Conservation (phyloP, 2,888 invertebrate genomes). For the Pyrochroa serraticornis region DNA sequence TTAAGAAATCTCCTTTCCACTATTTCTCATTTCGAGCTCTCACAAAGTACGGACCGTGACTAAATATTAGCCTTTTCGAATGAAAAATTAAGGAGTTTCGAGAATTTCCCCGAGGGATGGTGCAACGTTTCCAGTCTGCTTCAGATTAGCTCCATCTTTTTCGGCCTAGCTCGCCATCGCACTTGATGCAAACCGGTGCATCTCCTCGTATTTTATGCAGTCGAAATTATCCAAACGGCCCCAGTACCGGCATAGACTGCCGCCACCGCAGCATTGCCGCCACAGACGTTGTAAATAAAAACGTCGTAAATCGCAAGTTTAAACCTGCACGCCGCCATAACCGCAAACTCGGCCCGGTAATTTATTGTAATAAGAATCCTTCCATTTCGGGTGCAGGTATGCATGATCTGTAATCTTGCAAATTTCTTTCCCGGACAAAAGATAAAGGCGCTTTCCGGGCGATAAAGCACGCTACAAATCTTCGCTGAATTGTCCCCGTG, state of each 20-base stretch:
- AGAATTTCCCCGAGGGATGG: slow-evolving; percentile 27
- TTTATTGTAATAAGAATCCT: slow-evolving; percentile 53
- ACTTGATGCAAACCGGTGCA: neutral
- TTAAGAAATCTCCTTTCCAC: slow-evolving; percentile 19
- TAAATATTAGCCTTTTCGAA: slow-evolving; percentile 30
- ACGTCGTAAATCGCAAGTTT: slow-evolving; percentile 46
- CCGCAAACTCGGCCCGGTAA: slow-evolving; percentile 50
- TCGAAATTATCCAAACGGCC: slow-evolving; percentile 11
- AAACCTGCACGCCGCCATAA: slow-evolving; percentile 42
- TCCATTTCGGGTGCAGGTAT: slow-evolving; percentile 47
- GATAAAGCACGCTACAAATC: slow-evolving; percentile 56
- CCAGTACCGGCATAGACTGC: slow-evolving; percentile 6
- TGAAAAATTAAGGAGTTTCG: slow-evolving; percentile 32
- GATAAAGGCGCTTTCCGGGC: slow-evolving; percentile 55
- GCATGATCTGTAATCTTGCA: slow-evolving; percentile 55
- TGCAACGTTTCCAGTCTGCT: slow-evolving; percentile 22
- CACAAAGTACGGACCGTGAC: slow-evolving; percentile 15
- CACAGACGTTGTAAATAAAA: slow-evolving; percentile 44
- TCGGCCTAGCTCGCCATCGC: slow-evolving; percentile 2
- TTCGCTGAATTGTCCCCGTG: slow-evolving; percentile 47
- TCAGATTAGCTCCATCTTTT: slow-evolving; percentile 21
- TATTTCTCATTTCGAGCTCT: slow-evolving; percentile 10
- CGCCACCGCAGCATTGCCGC: neutral
- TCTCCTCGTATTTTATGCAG: slow-evolving; percentile 13
- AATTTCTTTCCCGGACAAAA: slow-evolving; percentile 50